Evolutionary conservation across 2,113 vertebrate species (phyloP).

Genomic region (Rhineura floridana): DNA sequence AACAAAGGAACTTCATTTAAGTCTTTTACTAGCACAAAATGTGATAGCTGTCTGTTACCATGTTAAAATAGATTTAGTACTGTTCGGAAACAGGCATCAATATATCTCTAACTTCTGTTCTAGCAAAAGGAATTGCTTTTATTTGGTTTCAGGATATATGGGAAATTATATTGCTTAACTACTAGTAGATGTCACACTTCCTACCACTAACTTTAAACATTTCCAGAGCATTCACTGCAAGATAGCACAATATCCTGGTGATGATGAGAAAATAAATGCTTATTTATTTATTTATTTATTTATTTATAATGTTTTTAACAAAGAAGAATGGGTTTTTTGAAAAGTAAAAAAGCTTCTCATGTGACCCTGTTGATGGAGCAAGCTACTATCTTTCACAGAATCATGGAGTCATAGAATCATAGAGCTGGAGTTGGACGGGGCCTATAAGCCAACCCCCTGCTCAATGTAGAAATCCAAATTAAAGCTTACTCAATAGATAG

Average conservation of each 20-base stretch:
- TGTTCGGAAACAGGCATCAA: conserved; percentile 40
- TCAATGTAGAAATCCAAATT: no score
- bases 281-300: neutral
- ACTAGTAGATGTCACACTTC: neutral
- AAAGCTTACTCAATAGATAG: no score
- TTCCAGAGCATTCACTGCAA: neutral
- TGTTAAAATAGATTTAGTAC: conserved; percentile 21
- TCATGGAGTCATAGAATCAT: no score
- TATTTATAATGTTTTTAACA: neutral
- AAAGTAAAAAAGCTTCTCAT: neutral
- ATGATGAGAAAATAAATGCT: neutral
- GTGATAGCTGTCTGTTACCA: neutral
- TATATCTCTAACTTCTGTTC: conserved; percentile 11
- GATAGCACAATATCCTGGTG: neutral
- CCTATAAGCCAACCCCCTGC: no score
- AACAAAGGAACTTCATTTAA: conserved; percentile 49
- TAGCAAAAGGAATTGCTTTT: conserved; percentile 11
- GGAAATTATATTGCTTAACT: conserved; percentile 30
- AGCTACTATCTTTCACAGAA: no score
- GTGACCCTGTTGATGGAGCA: conserved; percentile 27
- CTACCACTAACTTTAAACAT: conserved; percentile 12
- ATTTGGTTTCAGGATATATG: neutral
- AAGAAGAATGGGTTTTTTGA: neutral
- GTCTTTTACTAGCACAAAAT: conserved; percentile 25
- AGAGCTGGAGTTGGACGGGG: no score